Base-by-base conservation (phyloP, 2,888 invertebrate genomes). In the Stomorhina lunata region DNA sequence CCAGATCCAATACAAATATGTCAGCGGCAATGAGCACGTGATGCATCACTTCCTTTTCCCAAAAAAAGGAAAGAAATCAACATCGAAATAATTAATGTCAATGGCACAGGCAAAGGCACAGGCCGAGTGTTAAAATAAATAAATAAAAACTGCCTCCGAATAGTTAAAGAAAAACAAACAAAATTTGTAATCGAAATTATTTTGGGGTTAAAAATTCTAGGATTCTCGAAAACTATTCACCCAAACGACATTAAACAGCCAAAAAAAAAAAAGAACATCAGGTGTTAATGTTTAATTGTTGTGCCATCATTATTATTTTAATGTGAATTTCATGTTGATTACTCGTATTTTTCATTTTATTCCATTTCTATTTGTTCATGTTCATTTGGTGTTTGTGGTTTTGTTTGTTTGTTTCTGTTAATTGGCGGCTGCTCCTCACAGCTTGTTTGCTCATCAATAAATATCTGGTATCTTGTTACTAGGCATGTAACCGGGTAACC, bases 21-120 rank as follows among this genome's bases (percentile, higher is more conserved):
- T 63, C 61, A 73, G 6, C 55, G 63, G 6, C 55, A 29, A 75
- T 76, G 57, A 45, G 75, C 75, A 76, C 57, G 65, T 55, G 75
- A 75, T 75, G 17, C 25, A 65, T 57, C 53, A 45, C 57, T 76
- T 76, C 75, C 75, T 66, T 48, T 76, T n/a, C n/a, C n/a, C n/a
- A n/a, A n/a, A n/a, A n/a, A n/a, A n/a, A 12, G 27, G 12, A 45
- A 75, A 75, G 50, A 40, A 53, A 53, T 43, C 20, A 73, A 27
- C 50, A 63, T 73, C 40, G 10, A 50, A 53, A 12, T 63, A 53
- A 72, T 72, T 61, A 63, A 32, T 50, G 22, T 53, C 40, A 10
- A 32, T 53, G 50, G 50, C 48, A 61, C 40, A 25, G n/a, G n/a
- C n/a, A n/a, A n/a, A n/a, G n/a, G n/a, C n/a, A n/a, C n/a, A n/a